Percentiles rank a stretch among this genome's conserved stretches.
These are phyloP conservation scores for Pristionchus exspectatus DNA, from an alignment of 2,888 invertebrate genomes.

Conservation along the genomic window DNA sequence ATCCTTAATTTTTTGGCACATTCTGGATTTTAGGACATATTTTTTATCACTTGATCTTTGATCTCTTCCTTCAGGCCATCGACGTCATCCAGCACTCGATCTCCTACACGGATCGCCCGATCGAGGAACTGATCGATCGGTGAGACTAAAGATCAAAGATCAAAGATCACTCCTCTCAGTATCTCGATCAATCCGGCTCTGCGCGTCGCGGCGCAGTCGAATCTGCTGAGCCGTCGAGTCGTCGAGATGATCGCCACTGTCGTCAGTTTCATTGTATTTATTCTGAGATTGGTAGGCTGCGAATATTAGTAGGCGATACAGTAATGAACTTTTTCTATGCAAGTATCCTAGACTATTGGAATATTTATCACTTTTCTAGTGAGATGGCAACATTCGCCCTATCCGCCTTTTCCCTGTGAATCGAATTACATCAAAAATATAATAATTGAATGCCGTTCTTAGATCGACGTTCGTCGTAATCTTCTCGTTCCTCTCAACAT, in stretches of 20 bases:
- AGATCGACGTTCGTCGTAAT: conserved; percentile 41
- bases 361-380: too few species aligned
- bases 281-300: too few species aligned
- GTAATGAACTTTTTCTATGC: neutral
- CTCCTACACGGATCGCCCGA: conserved; percentile 32
- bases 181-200: conserved; percentile 36
- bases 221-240: neutral
- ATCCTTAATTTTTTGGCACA: too few species aligned
- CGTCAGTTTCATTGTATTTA: neutral
- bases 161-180: conserved; percentile 4
- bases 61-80: conserved; percentile 21
- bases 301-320: too few species aligned
- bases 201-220: conserved; percentile 30
- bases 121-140: conserved; percentile 44
- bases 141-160: conserved; percentile 43
- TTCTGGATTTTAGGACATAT: too few species aligned
- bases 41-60: conserved; percentile 28
- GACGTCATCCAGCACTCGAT: conserved; percentile 44
- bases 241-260: conserved; percentile 42
- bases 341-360: too few species aligned
- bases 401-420: too few species aligned
- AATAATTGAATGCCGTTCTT: neutral
- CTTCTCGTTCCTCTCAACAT: conserved; percentile 19
- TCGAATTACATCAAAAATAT: too few species aligned
- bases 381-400: too few species aligned